Percentiles rank a stretch among this genome's conserved stretches.
phyloP scores from a whole-genome alignment of 2,888 invertebrate genomes.

The Erannis defoliaria region DNA sequence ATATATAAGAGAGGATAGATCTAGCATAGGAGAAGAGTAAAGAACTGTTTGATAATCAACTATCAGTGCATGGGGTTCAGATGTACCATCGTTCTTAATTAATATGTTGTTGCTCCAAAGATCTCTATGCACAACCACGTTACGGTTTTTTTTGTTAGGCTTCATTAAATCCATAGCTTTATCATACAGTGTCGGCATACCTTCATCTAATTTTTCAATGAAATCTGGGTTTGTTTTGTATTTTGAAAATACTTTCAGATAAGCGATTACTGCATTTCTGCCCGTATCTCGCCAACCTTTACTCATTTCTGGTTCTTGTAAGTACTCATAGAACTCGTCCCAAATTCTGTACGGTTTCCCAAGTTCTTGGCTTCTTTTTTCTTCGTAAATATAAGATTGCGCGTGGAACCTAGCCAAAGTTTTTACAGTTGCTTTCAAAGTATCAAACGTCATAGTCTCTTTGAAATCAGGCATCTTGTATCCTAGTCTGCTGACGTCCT shows the following conservation, averaged over 20 bases:
- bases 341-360: constrained; percentile 69
- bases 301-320: constrained; percentile 62
- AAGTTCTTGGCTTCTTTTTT: constrained; percentile 65
- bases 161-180: constrained; percentile 64
- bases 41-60: constrained; percentile 90
- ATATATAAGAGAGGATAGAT: constrained; percentile 85
- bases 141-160: constrained; percentile 74
- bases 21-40: constrained; percentile 89
- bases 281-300: constrained; percentile 70
- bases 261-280: constrained; percentile 69
- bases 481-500: constrained; percentile 68
- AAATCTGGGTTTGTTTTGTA: constrained; percentile 61
- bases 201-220: constrained; percentile 51
- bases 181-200: constrained; percentile 60
- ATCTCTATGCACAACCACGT: constrained; percentile 87
- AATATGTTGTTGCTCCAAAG: constrained; percentile 88
- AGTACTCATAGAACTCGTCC: constrained; percentile 67
- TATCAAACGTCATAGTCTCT: constrained; percentile 64
- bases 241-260: constrained; percentile 67
- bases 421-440: constrained; percentile 71
- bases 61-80: constrained; percentile 79
- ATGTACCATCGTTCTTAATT: constrained; percentile 68
- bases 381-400: constrained; percentile 79
- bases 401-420: constrained; percentile 83
- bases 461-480: constrained; percentile 67